phyloP scores from a whole-genome alignment of 35 echinoderm and acorn worm genomes.

The Heliocidaris erythrogramma region DNA sequence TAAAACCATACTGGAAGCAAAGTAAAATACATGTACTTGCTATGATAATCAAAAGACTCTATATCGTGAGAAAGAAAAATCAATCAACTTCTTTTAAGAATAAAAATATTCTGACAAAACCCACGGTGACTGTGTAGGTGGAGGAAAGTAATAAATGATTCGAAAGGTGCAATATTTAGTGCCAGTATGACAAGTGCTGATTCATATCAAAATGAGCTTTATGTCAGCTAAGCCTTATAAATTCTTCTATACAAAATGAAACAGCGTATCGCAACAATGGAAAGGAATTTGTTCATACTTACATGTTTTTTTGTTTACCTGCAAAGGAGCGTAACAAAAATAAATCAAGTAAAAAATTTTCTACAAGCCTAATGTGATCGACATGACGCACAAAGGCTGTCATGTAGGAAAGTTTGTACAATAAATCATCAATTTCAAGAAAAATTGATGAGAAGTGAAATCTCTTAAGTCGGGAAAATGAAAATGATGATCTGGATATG shows the following conservation, averaged over 20 bases:
- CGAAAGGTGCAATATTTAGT: too few relatives aligned
- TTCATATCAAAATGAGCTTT: neutral
- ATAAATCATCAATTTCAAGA: neutral
- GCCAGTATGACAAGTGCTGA: neutral
- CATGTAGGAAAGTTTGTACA: neutral
- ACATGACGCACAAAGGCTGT: neutral
- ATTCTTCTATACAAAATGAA: neutral
- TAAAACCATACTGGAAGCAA: too few relatives aligned
- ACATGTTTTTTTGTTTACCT: neutral
- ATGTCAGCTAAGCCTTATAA: neutral
- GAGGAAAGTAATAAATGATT: neutral
- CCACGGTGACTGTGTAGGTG: neutral
- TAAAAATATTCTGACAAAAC: neutral
- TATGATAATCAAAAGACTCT: too few relatives aligned
- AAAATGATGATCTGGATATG: neutral
- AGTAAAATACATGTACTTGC: too few relatives aligned
- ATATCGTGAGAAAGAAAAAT: neutral
- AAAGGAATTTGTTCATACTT: neutral
- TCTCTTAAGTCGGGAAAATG: neutral
- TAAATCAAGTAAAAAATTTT: neutral
- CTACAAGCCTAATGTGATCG: neutral
- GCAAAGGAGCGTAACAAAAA: neutral
- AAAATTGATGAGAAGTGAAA: neutral
- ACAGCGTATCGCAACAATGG: neutral
- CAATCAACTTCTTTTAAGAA: too few relatives aligned